These are phyloP conservation scores for Drosophila birchii DNA, from an alignment of 2,888 invertebrate genomes.

Conservation along the genomic window DNA sequence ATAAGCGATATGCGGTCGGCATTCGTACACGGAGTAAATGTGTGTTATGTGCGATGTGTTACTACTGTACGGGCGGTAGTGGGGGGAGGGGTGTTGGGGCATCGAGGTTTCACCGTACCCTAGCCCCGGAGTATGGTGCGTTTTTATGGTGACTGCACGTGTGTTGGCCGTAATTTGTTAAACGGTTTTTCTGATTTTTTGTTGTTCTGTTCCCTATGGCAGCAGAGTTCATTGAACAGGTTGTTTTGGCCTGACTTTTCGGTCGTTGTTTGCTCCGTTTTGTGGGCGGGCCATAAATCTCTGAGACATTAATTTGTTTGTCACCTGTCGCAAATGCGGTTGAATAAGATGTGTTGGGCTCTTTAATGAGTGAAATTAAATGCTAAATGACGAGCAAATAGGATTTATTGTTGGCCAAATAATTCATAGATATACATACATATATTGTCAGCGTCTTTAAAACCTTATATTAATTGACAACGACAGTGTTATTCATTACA, in stretches of 20 bases:
- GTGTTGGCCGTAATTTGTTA: conserved; percentile 56
- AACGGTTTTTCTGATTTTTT: conserved; percentile 48
- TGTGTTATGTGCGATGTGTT: conserved; percentile 22
- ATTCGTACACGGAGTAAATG: conserved; percentile 24
- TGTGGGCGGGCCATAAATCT: conserved; percentile 51
- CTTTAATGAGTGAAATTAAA: conserved; percentile 45
- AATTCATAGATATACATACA: conserved; percentile 4
- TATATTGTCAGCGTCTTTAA: conserved; percentile 13
- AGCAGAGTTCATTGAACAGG: conserved; percentile 64
- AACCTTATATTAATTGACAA: background rate
- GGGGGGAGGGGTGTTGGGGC: background rate
- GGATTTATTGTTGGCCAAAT: conserved; percentile 16
- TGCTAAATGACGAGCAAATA: conserved; percentile 37
- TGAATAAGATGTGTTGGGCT: conserved; percentile 37
- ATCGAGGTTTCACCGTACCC: conserved; percentile 5
- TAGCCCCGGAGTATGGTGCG: conserved; percentile 31
- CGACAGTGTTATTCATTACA: conserved; percentile 2
- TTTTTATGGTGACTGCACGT: conserved; percentile 65
- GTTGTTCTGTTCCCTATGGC: background rate
- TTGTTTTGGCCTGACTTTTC: conserved; percentile 41
- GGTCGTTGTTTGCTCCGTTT: conserved; percentile 31
- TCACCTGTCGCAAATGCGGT: conserved; percentile 49
- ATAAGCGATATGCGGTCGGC: conserved; percentile 49
- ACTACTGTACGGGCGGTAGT: conserved; percentile 31
- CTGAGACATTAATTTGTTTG: conserved; percentile 50